phyloP scores from a whole-genome alignment of 2,113 vertebrate species.

The Cochlearius cochlearius region DNA sequence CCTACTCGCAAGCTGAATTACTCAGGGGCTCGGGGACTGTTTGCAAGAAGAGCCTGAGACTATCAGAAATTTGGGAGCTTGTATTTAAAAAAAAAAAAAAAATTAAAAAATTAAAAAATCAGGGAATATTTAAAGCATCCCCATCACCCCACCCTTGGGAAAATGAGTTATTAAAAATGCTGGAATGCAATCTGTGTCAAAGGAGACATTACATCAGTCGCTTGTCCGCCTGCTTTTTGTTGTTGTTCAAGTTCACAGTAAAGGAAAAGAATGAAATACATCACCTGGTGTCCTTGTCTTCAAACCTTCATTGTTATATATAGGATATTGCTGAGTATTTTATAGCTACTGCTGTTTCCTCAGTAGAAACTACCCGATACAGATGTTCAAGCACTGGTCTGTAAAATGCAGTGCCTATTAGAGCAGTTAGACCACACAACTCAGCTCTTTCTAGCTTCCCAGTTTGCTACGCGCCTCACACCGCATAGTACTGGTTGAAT shows the following conservation, averaged over 20 bases:
- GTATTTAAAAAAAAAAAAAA: neutral
- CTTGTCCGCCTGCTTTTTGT: neutral
- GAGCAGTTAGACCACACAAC: neutral
- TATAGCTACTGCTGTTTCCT: conserved; percentile 9
- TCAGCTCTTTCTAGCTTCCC: neutral
- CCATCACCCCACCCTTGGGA: neutral
- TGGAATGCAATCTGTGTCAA: neutral
- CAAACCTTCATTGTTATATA: neutral
- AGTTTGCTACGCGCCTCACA: neutral
- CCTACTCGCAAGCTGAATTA: neutral
- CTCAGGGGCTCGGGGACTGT: neutral
- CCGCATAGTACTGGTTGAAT: neutral
- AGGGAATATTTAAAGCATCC: neutral
- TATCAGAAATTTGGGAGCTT: neutral
- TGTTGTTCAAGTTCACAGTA: neutral
- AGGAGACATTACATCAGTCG: neutral
- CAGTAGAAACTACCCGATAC: neutral
- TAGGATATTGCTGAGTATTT: conserved; percentile 10
- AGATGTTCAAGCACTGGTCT: neutral
- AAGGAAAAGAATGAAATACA: neutral
- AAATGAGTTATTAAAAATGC: conserved; percentile 12
- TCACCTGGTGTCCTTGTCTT: conserved; percentile 4
- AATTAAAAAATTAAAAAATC: neutral
- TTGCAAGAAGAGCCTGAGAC: neutral
- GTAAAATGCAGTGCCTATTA: neutral